A percentile compares a stretch with the other conserved stretches of the same genome.
These are phyloP conservation scores for Mustelus asterias DNA, from an alignment of 2,113 vertebrate genomes.

Conservation along the genomic window DNA sequence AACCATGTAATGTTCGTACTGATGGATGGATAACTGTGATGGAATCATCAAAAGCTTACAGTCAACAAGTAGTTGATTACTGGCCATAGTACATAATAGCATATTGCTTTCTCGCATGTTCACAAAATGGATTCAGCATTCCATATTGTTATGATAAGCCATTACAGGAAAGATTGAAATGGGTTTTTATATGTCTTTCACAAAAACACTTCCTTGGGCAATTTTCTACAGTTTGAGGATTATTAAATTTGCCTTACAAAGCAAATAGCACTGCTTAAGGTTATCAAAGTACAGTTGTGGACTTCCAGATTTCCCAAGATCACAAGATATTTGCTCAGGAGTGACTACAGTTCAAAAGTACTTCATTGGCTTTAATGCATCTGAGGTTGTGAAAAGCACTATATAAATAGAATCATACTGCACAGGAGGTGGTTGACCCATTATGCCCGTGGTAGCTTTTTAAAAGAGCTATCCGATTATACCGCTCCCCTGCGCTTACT, in stretches of 20 bases:
- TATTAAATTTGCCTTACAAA: not conserved
- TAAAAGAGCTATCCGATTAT: not conserved
- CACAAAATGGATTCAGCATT: not conserved
- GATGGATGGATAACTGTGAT: not conserved
- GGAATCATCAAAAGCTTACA: not conserved
- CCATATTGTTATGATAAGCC: not conserved
- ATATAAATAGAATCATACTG: not conserved
- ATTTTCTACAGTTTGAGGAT: not conserved
- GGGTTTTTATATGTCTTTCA: not conserved
- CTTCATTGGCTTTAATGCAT: not conserved
- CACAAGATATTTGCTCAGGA: not conserved
- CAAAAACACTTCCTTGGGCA: not conserved
- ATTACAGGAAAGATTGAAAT: not conserved
- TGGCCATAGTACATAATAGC: not conserved
- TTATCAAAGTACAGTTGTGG: not conserved
- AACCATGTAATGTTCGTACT: not conserved
- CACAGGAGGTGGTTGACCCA: not conserved
- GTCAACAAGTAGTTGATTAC: not conserved
- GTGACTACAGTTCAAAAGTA: not conserved
- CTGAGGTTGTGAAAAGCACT: not conserved
- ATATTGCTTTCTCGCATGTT: not conserved
- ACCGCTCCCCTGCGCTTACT: not conserved
- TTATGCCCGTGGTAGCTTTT: not conserved
- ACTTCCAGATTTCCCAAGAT: not conserved
- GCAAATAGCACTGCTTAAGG: not conserved